These are phyloP conservation scores for Conus canariensis DNA, from an alignment of 2,888 invertebrate species.

Conservation along the genomic window DNA sequence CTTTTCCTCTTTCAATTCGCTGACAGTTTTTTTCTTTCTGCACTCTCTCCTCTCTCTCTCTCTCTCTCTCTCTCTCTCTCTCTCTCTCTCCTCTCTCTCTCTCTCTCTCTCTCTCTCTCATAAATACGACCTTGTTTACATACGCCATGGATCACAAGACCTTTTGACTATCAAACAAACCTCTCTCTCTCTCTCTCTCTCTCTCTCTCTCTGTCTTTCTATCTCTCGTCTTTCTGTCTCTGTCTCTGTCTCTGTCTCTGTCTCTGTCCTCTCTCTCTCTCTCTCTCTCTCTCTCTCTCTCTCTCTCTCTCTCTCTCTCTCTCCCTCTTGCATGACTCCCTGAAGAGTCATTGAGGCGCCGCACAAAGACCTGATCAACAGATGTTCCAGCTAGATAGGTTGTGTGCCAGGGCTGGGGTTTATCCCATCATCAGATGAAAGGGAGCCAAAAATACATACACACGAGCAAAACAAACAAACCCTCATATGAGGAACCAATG, in stretches of 20 bases:
- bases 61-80: neutral
- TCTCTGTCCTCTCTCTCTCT: constrained; percentile 17
- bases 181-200: neutral
- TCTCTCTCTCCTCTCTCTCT: neutral
- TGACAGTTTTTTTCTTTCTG: neutral
- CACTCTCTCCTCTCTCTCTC: neutral
- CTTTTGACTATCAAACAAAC: too few species aligned
- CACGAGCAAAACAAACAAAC: too few species aligned
- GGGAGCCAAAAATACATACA: too few species aligned
- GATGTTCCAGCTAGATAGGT: too few species aligned
- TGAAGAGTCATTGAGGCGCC: too few species aligned
- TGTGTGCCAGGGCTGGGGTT: too few species aligned
- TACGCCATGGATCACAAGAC: too few species aligned
- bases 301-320: neutral
- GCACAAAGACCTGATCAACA: too few species aligned
- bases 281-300: neutral
- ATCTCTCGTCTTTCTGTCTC: neutral
- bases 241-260: constrained; percentile 17
- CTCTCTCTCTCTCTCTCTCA: constrained; percentile 1
- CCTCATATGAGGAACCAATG: too few species aligned
- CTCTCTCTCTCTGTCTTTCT: neutral
- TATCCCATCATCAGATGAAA: too few species aligned
- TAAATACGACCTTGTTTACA: neutral
- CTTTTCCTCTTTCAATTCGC: neutral
- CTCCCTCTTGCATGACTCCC: too few species aligned